These are phyloP conservation scores for Vireo griseus DNA, from an alignment of 2,797 vertebrate genomes.

Conservation along the genomic window DNA sequence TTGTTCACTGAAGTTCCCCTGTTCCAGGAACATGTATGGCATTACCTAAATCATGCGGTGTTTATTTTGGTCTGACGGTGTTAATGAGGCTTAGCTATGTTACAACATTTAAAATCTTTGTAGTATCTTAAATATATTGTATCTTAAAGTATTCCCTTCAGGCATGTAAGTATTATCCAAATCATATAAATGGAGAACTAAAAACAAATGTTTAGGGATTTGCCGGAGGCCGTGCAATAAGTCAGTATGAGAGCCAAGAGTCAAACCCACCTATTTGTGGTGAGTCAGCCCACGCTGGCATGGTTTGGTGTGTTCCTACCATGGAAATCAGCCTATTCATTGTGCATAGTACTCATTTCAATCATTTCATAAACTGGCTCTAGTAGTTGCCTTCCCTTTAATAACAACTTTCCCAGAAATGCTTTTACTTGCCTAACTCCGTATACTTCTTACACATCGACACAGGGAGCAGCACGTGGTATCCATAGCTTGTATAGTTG, in stretches of 20 bases:
- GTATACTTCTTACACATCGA: neutral
- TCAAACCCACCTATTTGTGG: conserved; percentile 33
- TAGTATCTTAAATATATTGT: conserved; percentile 42
- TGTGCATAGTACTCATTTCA: neutral
- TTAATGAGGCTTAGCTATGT: conserved; percentile 34
- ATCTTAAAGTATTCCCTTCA: conserved; percentile 48
- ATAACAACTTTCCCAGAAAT: conserved; percentile 32
- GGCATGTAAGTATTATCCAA: conserved; percentile 45
- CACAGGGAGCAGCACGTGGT: neutral
- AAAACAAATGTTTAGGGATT: conserved; percentile 41
- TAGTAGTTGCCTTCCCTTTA: conserved; percentile 15
- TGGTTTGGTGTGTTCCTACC: conserved; percentile 1
- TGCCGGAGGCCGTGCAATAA: conserved; percentile 5
- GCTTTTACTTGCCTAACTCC: neutral
- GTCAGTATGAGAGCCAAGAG: conserved; percentile 9
- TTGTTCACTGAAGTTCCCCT: neutral
- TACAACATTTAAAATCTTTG: conserved; percentile 35
- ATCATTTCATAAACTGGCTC: neutral
- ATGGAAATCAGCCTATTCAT: conserved; percentile 25
- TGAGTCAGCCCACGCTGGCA: conserved; percentile 50
- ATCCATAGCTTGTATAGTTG: neutral
- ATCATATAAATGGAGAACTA: conserved; percentile 39
- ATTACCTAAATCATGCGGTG: conserved; percentile 5
- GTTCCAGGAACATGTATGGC: conserved; percentile 1
- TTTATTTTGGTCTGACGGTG: conserved; percentile 8